These are phyloP conservation scores for Harpagoxenus sublaevis DNA, from an alignment of 2,888 invertebrate species.

Conservation along the genomic window DNA sequence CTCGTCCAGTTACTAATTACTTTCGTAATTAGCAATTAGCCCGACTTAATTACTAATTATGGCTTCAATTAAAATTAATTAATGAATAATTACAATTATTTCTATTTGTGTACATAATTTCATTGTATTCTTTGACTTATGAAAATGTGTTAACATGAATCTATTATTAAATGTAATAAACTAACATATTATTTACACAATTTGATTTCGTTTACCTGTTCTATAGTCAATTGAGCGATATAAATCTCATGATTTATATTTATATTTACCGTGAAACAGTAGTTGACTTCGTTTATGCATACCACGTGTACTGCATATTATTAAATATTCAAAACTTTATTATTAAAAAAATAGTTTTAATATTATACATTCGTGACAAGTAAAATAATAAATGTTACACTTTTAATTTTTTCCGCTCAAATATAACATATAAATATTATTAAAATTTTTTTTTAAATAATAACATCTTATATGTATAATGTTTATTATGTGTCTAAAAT, in stretches of 20 bases:
- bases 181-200: constrained; percentile 47
- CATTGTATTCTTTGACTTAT: constrained; percentile 51
- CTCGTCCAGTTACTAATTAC: constrained; percentile 57
- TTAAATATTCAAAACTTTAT: neutral
- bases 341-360: neutral
- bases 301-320: neutral
- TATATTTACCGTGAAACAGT: constrained; percentile 79
- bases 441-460: too few species aligned
- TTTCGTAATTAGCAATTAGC: constrained; percentile 57
- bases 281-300: constrained; percentile 1
- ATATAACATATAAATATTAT: neutral
- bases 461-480: too few species aligned
- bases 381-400: neutral
- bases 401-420: neutral
- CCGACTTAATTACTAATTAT: constrained; percentile 55
- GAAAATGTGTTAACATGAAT: constrained; percentile 44
- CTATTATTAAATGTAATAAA: constrained; percentile 46
- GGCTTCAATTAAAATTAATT: constrained; percentile 56
- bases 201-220: constrained; percentile 39
- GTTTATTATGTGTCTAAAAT: neutral
- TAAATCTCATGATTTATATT: constrained; percentile 53
- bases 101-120: constrained; percentile 54
- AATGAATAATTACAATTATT: constrained; percentile 56
- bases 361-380: neutral
- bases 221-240: constrained; percentile 34